Evolutionary conservation across 2,797 vertebrate genomes (phyloP).

Genomic region (Dendrocincla tyrannina): DNA sequence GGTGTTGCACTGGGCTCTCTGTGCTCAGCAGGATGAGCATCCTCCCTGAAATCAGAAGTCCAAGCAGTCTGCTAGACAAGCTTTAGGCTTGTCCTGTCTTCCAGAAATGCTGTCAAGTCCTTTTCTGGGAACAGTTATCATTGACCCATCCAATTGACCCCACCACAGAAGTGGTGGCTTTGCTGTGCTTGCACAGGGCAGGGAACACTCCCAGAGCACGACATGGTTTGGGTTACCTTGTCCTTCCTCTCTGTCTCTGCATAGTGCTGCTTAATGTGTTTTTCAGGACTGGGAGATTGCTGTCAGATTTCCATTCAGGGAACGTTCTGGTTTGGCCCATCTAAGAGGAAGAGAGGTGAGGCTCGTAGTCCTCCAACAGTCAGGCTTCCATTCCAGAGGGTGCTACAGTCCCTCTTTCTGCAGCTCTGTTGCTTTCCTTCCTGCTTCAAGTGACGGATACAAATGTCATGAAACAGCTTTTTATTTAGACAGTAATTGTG

Average conservation of each 20-base stretch:
- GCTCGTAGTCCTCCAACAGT: neutral
- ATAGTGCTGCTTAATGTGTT: neutral
- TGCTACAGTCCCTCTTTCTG: neutral
- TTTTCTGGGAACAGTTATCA: neutral
- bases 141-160: neutral
- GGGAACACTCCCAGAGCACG: accelerated
- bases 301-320: neutral
- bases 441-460: slow-evolving; percentile 14
- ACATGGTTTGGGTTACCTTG: accelerated
- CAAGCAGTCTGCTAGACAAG: neutral
- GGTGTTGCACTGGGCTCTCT: neutral
- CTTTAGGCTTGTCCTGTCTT: neutral
- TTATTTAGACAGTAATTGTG: slow-evolving; percentile 61
- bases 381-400: neutral
- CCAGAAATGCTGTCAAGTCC: neutral
- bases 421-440: slow-evolving; percentile 17
- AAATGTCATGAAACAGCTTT: slow-evolving; percentile 53
- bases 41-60: neutral
- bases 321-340: neutral
- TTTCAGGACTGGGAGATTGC: neutral
- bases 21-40: neutral
- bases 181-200: neutral
- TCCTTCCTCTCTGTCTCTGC: neutral
- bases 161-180: neutral
- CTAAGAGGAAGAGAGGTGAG: neutral